Conservation (phyloP, 2,888 invertebrate genomes). For the Crioceris asparagi region DNA sequence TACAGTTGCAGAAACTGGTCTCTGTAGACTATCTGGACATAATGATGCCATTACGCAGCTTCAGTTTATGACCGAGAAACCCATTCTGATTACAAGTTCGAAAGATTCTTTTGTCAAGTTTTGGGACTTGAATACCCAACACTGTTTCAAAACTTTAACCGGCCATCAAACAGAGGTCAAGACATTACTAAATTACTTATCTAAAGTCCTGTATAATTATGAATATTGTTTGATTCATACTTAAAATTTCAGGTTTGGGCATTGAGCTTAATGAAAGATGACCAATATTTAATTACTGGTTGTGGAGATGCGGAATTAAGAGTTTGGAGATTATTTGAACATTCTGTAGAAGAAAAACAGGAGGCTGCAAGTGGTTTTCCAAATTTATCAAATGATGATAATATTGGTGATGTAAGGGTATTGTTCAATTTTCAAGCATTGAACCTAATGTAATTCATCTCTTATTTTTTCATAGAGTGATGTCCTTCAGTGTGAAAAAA, state of each 20-base stretch:
- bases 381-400: no score
- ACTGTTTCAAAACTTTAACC: constrained; percentile 90
- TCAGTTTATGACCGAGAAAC: constrained; percentile 57
- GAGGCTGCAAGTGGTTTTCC: no score
- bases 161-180: constrained; percentile 75
- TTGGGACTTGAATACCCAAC: constrained; percentile 92
- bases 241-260: constrained; percentile 63
- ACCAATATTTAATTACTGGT: constrained; percentile 78
- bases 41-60: constrained; percentile 80
- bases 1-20: constrained; percentile 81
- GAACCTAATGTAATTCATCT: neutral
- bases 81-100: constrained; percentile 68
- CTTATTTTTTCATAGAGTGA: constrained; percentile 2
- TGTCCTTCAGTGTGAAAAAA: constrained; percentile 65
- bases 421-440: no score
- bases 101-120: constrained; percentile 94
- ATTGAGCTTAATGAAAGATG: constrained; percentile 65
- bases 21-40: constrained; percentile 84
- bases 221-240: neutral
- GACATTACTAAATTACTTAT: neutral
- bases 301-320: constrained; percentile 73
- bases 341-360: neutral
- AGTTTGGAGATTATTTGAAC: constrained; percentile 36
- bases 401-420: no score
- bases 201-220: neutral